phyloP scores from a whole-genome alignment of 2,888 invertebrate genomes.

The Parascotia fuliginaria region DNA sequence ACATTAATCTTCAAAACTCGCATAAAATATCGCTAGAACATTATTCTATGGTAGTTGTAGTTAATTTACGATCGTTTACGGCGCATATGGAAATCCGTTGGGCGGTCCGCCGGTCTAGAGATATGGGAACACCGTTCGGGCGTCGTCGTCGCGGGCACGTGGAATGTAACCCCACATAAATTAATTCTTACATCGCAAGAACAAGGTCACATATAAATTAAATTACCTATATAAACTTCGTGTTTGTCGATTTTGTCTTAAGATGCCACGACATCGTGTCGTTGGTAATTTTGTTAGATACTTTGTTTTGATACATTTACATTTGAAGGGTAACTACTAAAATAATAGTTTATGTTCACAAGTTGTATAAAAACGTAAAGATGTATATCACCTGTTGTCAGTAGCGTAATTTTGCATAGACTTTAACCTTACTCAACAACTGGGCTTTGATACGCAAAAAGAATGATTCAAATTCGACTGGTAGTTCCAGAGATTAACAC shows the following conservation, averaged over 20 bases:
- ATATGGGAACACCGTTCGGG: constrained; percentile 72
- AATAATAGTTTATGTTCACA: too few relatives aligned
- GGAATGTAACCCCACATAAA: constrained; percentile 45
- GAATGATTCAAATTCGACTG: too few relatives aligned
- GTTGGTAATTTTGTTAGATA: background rate
- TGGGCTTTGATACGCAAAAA: too few relatives aligned
- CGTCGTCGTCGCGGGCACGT: constrained; percentile 63
- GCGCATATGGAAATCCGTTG: constrained; percentile 63
- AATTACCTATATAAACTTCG: constrained; percentile 28
- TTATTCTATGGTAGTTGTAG: constrained; percentile 50
- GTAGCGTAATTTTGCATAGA: too few relatives aligned
- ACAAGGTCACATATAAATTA: constrained; percentile 32
- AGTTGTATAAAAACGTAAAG: too few relatives aligned
- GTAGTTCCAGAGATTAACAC: too few relatives aligned
- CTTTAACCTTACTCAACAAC: too few relatives aligned
- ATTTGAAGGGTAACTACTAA: too few relatives aligned
- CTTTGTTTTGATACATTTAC: background rate
- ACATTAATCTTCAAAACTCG: constrained; percentile 12
- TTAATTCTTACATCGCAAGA: constrained; percentile 36
- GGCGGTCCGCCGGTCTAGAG: constrained; percentile 61
- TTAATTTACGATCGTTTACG: constrained; percentile 59
- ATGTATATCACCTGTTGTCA: too few relatives aligned
- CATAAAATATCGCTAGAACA: constrained; percentile 27
- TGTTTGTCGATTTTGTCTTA: constrained; percentile 2
- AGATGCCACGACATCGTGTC: background rate